Conservation (phyloP, 2,888 invertebrate species). For the Aquatica leii region DNA sequence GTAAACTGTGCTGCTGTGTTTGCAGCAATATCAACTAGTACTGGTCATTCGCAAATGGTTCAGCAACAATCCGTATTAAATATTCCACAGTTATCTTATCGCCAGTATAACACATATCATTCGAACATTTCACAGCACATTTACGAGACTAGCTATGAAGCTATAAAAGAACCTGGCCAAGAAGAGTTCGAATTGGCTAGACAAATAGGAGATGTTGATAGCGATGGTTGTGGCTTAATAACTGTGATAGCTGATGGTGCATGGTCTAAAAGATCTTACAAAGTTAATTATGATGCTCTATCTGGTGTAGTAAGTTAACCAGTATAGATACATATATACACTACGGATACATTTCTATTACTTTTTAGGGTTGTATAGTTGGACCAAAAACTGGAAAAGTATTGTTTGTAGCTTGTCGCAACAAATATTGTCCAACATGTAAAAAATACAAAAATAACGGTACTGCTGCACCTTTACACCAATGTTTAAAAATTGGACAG, state of each 20-base stretch:
- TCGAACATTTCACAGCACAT: no score
- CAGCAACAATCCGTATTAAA: not conserved
- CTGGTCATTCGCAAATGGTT: not conserved
- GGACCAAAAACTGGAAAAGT: not conserved
- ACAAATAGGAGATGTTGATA: constrained; percentile 1
- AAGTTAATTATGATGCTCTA: no score
- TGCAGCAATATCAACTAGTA: not conserved
- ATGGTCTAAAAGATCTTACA: not conserved
- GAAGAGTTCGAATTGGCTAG: not conserved
- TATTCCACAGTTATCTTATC: not conserved
- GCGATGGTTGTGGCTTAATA: not conserved
- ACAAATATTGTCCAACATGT: not conserved
- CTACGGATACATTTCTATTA: no score
- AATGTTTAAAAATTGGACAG: not conserved
- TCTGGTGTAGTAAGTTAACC: not conserved
- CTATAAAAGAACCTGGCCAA: not conserved
- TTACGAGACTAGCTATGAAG: not conserved
- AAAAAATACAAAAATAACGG: not conserved
- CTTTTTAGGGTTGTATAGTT: no score
- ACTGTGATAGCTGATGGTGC: not conserved
- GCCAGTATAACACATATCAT: no score
- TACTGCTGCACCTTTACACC: not conserved
- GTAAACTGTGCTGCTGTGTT: not conserved
- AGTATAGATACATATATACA: not conserved
- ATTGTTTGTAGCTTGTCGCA: not conserved